A percentile compares a stretch with the other conserved stretches of the same genome.
phyloP scores from a whole-genome alignment of 2,797 vertebrate genomes.

The Pitangus sulphuratus region DNA sequence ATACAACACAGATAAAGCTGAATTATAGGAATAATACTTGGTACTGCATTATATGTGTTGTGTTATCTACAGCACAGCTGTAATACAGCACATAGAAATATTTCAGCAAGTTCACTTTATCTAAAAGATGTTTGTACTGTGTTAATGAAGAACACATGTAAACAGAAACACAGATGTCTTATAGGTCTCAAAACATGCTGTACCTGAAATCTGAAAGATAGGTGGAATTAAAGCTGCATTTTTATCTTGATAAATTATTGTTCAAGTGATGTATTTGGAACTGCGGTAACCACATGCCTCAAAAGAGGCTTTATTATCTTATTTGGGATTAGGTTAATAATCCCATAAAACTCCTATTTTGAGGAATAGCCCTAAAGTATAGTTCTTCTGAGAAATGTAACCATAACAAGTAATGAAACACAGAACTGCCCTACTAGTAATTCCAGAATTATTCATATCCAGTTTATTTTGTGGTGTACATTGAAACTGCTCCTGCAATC shows the following conservation, averaged over 20 bases:
- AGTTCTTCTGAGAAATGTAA: neutral
- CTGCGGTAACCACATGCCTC: neutral
- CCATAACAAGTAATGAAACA: neutral
- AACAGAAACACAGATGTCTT: neutral
- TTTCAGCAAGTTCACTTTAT: neutral
- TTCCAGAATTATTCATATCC: too few species aligned
- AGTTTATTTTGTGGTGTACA: neutral
- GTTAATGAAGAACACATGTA: neutral
- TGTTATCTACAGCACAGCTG: neutral
- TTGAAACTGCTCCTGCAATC: neutral
- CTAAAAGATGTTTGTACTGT: neutral
- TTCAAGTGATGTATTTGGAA: neutral
- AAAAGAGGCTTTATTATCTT: conserved; percentile 60
- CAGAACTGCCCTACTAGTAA: neutral
- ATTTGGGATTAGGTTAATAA: conserved; percentile 58
- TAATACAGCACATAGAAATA: neutral
- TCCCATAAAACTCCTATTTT: conserved; percentile 35
- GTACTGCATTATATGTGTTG: neutral
- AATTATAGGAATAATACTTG: neutral
- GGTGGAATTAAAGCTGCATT: neutral
- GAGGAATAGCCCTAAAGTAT: neutral
- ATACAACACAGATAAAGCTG: neutral
- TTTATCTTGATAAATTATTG: neutral
- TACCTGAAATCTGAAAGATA: neutral
- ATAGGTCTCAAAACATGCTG: neutral